Conservation (phyloP, 2,797 vertebrate genomes). For the Sebastes taczanowskii region DNA sequence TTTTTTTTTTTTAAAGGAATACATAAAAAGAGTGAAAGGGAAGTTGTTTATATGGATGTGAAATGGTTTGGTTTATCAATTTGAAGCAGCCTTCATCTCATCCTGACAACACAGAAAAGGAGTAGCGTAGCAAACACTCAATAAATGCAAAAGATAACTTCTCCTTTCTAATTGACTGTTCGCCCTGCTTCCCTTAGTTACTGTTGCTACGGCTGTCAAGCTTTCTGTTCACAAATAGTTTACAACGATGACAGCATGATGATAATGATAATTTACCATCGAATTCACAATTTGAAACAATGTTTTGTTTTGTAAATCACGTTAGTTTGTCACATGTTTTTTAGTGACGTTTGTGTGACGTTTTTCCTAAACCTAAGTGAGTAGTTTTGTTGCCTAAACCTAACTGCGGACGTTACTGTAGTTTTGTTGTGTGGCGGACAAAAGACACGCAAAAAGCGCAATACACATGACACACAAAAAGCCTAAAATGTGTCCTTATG, state of each 20-base stretch:
- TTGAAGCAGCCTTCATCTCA: slow-evolving; percentile 15
- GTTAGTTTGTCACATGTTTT: too few species aligned
- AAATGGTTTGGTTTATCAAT: slow-evolving; percentile 9
- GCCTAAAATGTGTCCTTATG: too few species aligned
- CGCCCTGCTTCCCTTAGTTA: background rate
- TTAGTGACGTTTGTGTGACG: too few species aligned
- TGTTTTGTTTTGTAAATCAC: too few species aligned
- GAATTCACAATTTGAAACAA: background rate
- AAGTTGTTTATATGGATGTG: slow-evolving; percentile 24
- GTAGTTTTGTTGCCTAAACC: too few species aligned
- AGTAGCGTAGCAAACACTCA: background rate
- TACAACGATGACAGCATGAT: background rate
- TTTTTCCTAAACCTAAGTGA: too few species aligned
- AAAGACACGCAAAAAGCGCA: too few species aligned
- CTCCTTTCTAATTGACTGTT: slow-evolving; percentile 7
- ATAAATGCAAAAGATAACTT: background rate
- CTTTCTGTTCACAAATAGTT: background rate
- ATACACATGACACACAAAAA: too few species aligned
- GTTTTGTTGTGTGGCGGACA: too few species aligned
- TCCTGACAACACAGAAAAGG: slow-evolving; percentile 1
- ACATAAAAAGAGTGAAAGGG: slow-evolving; percentile 1
- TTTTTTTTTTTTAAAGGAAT: slow-evolving; percentile 6
- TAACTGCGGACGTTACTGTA: too few species aligned
- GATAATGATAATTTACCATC: background rate
- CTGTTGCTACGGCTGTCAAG: slow-evolving; percentile 7